Evolutionary conservation across 2,113 vertebrate species (phyloP).

Genomic region (Pungitius pungitius): DNA sequence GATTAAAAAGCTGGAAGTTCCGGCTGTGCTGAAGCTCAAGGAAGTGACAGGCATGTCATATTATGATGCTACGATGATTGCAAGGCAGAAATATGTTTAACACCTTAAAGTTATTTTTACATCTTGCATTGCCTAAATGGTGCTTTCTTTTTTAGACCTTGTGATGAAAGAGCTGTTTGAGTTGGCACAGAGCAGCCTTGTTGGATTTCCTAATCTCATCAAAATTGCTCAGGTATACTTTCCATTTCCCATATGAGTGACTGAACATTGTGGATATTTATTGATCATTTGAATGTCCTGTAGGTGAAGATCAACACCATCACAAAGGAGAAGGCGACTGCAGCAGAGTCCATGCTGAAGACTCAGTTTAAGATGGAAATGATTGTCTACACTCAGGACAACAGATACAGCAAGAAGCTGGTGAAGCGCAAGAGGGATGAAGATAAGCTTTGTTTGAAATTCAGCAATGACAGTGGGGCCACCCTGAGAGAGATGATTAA

Average conservation of each 20-base stretch:
- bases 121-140: background rate
- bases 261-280: background rate
- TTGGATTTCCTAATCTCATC: constrained; percentile 72
- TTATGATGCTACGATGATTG: background rate
- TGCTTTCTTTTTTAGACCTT: constrained; percentile 49
- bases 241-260: background rate
- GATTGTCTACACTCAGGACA: constrained; percentile 86
- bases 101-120: no score
- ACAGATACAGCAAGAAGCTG: constrained; percentile 54
- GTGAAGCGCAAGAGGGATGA: constrained; percentile 48
- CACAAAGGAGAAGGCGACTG: constrained; percentile 52
- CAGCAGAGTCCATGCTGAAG: constrained; percentile 74
- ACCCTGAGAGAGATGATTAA: constrained; percentile 61
- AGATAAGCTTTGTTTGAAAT: rapidly evolving
- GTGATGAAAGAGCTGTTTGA: constrained; percentile 56
- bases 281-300: constrained; percentile 3
- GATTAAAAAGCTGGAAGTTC: constrained; percentile 78
- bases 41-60: constrained; percentile 17
- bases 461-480: background rate
- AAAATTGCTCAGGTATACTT: constrained; percentile 65
- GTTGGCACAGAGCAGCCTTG: constrained; percentile 62
- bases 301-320: constrained; percentile 83
- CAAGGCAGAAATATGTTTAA: background rate
- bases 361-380: constrained; percentile 87
- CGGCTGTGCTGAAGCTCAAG: constrained; percentile 78